Conservation (phyloP, 1,140 invertebrate genomes). For the Leguminivora glycinivorella region DNA sequence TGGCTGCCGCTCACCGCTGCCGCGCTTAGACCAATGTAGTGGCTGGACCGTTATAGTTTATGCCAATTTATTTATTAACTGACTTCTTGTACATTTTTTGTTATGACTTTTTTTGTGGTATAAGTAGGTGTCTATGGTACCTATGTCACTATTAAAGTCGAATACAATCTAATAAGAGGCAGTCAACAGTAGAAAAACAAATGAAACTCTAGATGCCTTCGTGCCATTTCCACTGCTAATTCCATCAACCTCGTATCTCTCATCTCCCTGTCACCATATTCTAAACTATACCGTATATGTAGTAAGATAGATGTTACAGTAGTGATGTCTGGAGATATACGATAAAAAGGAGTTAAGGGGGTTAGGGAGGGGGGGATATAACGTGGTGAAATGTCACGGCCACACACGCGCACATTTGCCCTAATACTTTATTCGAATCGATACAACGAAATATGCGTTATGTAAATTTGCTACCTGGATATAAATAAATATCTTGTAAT, state of each 20-base stretch:
- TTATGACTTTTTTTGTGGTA: background rate
- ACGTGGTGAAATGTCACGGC: background rate
- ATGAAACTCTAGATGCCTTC: slow-evolving; percentile 3
- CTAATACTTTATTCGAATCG: slow-evolving; percentile 21
- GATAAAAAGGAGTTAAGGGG: too few relatives aligned
- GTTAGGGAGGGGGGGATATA: background rate
- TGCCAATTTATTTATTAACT: too few relatives aligned
- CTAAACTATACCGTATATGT: background rate
- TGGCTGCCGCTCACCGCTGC: too few relatives aligned
- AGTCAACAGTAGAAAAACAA: background rate
- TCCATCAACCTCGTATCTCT: background rate
- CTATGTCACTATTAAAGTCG: background rate
- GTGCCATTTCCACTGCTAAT: background rate
- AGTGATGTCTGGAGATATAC: background rate
- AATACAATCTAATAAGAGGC: background rate
- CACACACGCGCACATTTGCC: slow-evolving; percentile 13
- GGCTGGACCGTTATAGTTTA: too few relatives aligned
- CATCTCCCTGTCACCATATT: background rate
- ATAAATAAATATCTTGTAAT: background rate
- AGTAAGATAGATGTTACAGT: background rate
- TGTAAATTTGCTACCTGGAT: background rate
- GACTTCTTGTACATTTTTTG: too few relatives aligned
- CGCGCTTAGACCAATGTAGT: too few relatives aligned
- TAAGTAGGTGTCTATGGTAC: background rate
- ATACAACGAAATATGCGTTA: slow-evolving; percentile 1